Conservation (phyloP, 2,888 invertebrate species). For the Synanthedon vespiformis region DNA sequence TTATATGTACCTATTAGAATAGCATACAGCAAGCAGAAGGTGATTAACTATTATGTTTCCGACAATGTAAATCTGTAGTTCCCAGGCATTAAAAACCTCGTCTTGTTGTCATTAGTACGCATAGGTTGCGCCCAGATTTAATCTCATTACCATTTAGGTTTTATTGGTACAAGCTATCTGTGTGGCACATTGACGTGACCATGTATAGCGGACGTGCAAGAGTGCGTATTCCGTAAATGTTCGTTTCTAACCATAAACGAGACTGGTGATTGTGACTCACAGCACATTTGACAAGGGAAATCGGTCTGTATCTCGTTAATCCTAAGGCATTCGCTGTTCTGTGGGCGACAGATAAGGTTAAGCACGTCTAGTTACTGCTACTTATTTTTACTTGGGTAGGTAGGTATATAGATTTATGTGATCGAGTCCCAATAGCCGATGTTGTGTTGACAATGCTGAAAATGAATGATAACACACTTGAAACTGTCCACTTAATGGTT, state of each 20-base stretch:
- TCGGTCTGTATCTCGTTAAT: slow-evolving; percentile 21
- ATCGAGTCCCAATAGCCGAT: too few relatives aligned
- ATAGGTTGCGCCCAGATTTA: not conserved
- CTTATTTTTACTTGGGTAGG: too few relatives aligned
- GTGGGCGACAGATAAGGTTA: slow-evolving; percentile 44
- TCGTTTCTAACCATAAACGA: slow-evolving; percentile 29
- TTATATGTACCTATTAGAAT: too few relatives aligned
- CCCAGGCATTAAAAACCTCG: too few relatives aligned
- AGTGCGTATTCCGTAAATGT: slow-evolving; percentile 19
- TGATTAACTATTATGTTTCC: too few relatives aligned
- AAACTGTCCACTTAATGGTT: too few relatives aligned
- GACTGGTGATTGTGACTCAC: slow-evolving; percentile 34
- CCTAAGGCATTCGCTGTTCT: slow-evolving; percentile 14
- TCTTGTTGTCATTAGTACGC: too few relatives aligned
- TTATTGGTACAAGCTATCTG: not conserved
- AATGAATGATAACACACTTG: too few relatives aligned
- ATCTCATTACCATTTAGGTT: not conserved
- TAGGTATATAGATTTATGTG: too few relatives aligned
- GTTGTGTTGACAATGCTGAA: too few relatives aligned
- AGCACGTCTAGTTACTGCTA: not conserved
- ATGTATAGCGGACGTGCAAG: not conserved
- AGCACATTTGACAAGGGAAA: slow-evolving; percentile 5
- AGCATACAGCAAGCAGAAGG: too few relatives aligned
- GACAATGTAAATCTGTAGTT: too few relatives aligned
- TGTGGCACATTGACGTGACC: not conserved